Conservation (phyloP, 2,888 invertebrate genomes). For the Protonemura montana region DNA sequence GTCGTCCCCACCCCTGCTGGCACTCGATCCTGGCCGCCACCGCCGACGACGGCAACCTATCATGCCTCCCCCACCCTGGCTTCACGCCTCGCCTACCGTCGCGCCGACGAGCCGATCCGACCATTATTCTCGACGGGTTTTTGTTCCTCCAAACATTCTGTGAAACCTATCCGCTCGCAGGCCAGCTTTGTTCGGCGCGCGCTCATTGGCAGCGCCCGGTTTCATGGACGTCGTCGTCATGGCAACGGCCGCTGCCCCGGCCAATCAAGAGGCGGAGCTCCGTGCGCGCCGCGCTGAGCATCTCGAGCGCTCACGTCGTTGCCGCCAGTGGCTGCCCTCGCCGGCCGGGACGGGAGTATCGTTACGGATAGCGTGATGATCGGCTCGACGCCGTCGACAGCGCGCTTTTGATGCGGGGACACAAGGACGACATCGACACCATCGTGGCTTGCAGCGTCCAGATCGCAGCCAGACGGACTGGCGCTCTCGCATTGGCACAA, state of each 20-base stretch:
- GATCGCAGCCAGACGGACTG: slow-evolving; percentile 55
- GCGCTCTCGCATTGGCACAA: slow-evolving; percentile 53
- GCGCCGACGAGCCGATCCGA: slow-evolving; percentile 34
- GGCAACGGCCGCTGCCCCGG: slow-evolving; percentile 51
- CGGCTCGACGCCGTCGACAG: slow-evolving; percentile 26
- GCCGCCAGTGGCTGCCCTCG: slow-evolving; percentile 50
- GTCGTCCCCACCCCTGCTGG: slow-evolving; percentile 34
- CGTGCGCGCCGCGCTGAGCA: neutral
- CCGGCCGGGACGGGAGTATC: slow-evolving; percentile 38
- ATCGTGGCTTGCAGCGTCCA: slow-evolving; percentile 33
- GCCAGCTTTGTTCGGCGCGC: slow-evolving; percentile 42
- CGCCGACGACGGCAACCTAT: slow-evolving; percentile 28
- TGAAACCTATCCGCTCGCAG: slow-evolving; percentile 47
- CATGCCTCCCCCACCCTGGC: slow-evolving; percentile 26
- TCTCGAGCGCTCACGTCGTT: slow-evolving; percentile 47
- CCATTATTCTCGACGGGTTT: slow-evolving; percentile 43
- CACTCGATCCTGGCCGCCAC: slow-evolving; percentile 34
- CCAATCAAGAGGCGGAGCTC: slow-evolving; percentile 56
- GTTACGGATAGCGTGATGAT: slow-evolving; percentile 48
- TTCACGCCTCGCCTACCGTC: slow-evolving; percentile 40
- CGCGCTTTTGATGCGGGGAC: slow-evolving; percentile 35
- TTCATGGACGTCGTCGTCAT: slow-evolving; percentile 54
- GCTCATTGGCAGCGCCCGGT: slow-evolving; percentile 53
- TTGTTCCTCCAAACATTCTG: slow-evolving; percentile 44
- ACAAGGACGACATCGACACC: slow-evolving; percentile 34